Percentiles rank a stretch among this genome's conserved stretches.
Evolutionary conservation across 2,888 invertebrate species (phyloP).

Genomic region (Andrena bucephala): DNA sequence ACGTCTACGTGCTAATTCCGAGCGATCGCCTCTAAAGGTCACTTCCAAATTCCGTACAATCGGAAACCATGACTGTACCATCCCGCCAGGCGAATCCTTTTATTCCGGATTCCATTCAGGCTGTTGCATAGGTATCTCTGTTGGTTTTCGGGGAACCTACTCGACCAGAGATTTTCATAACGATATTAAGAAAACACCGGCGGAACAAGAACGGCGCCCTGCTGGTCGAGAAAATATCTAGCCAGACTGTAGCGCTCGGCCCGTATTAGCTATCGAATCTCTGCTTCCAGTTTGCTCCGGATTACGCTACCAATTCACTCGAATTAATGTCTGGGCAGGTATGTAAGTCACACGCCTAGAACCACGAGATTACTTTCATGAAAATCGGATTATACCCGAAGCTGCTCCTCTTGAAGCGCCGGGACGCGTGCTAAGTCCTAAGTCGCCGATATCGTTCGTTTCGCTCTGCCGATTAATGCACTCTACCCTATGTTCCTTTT

Average conservation of each 20-base stretch:
- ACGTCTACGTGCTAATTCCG: conserved; percentile 34
- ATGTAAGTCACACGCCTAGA: background rate
- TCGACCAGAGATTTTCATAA: background rate
- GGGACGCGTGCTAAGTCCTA: too few species aligned
- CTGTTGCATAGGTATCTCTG: background rate
- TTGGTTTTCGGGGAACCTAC: background rate
- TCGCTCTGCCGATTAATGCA: too few species aligned
- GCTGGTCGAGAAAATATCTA: background rate
- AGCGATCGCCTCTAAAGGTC: conserved; percentile 3
- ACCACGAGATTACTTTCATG: too few species aligned
- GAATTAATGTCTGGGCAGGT: conserved; percentile 18
- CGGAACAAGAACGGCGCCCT: background rate
- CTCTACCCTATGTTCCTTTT: too few species aligned
- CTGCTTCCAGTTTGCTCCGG: background rate
- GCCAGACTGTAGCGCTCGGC: too few species aligned
- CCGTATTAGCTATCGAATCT: background rate
- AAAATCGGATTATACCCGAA: too few species aligned
- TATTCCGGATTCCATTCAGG: background rate
- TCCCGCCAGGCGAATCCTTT: conserved; percentile 4
- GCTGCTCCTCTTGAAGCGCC: too few species aligned
- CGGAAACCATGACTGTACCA: background rate
- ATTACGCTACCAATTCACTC: conserved; percentile 6
- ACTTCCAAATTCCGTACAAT: background rate
- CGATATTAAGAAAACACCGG: conserved; percentile 4
- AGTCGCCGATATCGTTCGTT: too few species aligned